These are phyloP conservation scores for Henricia sp. DNA, from an alignment of 53 echinoderm and acorn worm species.

Conservation along the genomic window DNA sequence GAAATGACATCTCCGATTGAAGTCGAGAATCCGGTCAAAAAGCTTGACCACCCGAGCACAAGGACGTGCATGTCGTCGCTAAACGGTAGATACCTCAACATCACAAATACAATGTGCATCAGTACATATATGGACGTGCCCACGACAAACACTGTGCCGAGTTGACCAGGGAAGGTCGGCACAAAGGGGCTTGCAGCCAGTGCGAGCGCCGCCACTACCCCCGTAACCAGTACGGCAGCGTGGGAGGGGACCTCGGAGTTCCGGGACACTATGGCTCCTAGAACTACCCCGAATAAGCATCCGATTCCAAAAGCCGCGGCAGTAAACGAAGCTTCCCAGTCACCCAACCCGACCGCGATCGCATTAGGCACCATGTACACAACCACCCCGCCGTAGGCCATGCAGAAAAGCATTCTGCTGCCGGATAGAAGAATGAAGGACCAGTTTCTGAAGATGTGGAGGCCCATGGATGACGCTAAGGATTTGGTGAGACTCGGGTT, in stretches of 20 bases:
- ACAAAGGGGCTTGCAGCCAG: background rate
- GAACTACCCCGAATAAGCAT: background rate
- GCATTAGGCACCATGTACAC: conserved; percentile 31
- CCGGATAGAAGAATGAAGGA: background rate
- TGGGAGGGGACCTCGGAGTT: background rate
- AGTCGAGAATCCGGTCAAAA: background rate
- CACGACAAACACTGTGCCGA: background rate
- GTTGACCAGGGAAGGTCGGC: background rate
- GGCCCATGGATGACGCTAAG: background rate
- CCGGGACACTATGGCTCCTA: background rate
- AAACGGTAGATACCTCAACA: background rate
- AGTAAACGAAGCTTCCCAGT: conserved; percentile 7
- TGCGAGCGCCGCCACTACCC: background rate
- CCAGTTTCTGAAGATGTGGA: background rate
- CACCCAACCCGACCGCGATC: background rate
- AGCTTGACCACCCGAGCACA: background rate
- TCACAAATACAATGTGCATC: background rate
- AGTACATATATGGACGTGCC: background rate
- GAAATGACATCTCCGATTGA: background rate
- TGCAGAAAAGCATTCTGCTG: background rate
- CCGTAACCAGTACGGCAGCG: background rate
- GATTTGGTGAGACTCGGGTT: background rate
- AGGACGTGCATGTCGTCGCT: background rate
- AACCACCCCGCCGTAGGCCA: background rate
- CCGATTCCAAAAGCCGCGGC: conserved; percentile 11